Conservation (phyloP, 2,888 invertebrate species). For the Lamellibrachia columna region DNA sequence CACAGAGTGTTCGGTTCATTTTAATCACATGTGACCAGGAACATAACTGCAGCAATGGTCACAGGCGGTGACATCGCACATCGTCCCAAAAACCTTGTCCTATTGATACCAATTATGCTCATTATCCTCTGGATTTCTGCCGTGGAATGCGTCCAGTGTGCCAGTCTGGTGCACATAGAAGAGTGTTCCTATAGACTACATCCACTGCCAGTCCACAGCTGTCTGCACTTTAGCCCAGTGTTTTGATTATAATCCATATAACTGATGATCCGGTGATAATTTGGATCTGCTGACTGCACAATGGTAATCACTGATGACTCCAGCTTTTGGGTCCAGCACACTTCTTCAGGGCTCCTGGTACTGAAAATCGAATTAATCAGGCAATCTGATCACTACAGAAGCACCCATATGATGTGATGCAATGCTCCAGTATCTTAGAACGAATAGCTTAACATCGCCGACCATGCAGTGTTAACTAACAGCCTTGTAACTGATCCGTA, state of each 20-base stretch:
- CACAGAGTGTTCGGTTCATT: background rate
- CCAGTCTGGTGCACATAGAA: background rate
- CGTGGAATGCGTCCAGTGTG: background rate
- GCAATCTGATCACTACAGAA: background rate
- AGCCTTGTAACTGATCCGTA: background rate
- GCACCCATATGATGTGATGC: background rate
- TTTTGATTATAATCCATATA: background rate
- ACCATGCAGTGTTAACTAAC: slow-evolving; percentile 4
- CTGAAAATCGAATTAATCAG: background rate
- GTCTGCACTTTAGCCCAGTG: background rate
- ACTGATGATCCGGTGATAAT: slow-evolving; percentile 5
- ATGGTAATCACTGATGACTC: background rate
- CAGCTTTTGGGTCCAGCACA: background rate
- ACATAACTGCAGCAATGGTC: background rate
- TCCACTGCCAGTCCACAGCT: background rate
- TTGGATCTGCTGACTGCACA: background rate
- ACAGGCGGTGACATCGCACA: background rate
- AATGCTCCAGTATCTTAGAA: background rate
- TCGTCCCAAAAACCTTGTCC: background rate
- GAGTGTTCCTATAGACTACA: background rate
- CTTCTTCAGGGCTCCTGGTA: background rate
- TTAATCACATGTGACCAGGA: background rate
- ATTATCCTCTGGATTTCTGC: background rate
- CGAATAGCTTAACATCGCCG: background rate
- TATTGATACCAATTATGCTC: background rate